Evolutionary conservation across 2,113 vertebrate species (phyloP).

Genomic region (Sander vitreus): DNA sequence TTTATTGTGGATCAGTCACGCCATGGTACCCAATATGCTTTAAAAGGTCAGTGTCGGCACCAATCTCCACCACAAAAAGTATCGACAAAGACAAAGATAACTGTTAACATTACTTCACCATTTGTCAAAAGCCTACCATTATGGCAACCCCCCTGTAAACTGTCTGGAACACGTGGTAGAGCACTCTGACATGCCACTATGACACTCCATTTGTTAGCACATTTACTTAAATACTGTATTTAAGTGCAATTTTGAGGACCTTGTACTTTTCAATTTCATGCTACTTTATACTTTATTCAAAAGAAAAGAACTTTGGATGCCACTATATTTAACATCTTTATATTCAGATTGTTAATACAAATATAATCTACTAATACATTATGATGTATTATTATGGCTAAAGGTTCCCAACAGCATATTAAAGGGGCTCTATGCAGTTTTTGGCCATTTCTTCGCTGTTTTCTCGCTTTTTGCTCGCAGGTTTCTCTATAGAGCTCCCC

Average conservation of each 20-base stretch:
- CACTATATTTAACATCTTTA: background rate
- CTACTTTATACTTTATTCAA: background rate
- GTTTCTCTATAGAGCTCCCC: too few relatives aligned
- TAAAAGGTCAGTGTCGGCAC: background rate
- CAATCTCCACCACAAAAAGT: background rate
- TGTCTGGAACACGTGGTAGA: background rate
- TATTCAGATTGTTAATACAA: background rate
- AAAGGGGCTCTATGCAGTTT: too few relatives aligned
- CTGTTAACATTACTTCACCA: background rate
- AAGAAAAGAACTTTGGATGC: background rate
- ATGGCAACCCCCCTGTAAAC: background rate
- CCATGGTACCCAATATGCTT: background rate
- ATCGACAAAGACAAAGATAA: background rate
- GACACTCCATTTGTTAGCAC: background rate
- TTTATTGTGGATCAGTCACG: background rate
- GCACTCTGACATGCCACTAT: background rate
- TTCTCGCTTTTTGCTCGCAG: too few relatives aligned
- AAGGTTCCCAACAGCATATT: background rate
- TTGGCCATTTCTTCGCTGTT: too few relatives aligned
- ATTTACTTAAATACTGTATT: background rate
- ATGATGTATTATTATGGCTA: background rate
- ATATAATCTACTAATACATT: background rate
- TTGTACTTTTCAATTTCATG: background rate
- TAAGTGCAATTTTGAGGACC: background rate
- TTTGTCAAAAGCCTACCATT: background rate